Evolutionary conservation across 2,113 vertebrate genomes (phyloP), one percentile per base, ranked within the genome.

Genomic region (Thalassoma bifasciatum): DNA sequence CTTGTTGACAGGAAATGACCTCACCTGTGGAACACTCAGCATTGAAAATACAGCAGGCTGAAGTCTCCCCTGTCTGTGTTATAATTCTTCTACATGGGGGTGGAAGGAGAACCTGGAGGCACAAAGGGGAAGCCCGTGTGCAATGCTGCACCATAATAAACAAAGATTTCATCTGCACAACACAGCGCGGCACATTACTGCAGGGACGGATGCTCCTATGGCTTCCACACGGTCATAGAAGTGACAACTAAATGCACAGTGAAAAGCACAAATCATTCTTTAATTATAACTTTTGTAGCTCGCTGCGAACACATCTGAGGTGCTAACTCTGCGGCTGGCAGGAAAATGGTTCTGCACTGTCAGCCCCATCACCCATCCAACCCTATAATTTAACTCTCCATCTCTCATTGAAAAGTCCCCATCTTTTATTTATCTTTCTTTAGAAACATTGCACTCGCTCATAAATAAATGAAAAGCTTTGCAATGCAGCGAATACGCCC

Each of bases 211-310:
- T n/a, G n/a, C n/a, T n/a, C n/a, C n/a, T n/a, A n/a, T n/a, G n/a
- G n/a, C n/a, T n/a, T n/a, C n/a, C n/a, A 77, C 66, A 81, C 52
- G 36, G 40, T 77, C 59, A 52, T 42, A 49, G 17, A 77, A 44
- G 50, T 61, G 68, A 76, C 75, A 72, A 37, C 69, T 83, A n/a
- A 82, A 72, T 81, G 82, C 37, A 66, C 82, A 80, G 30, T 17
- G 52, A 68, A 63, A 59, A 38, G 52, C 64, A 91, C 87, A 90
- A 91, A 92, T 91, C 91, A 91, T 75, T 84, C 76, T 79, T 77
- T 83, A 90, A 89, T 91, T 86, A 88, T 66, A 87, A 75, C 66
- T 71, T 76, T 54, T 76, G 72, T 66, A 23, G 56, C 30, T 62
- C 42, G 13, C 37, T 61, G 16, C n/a, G 21, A 26, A 30, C 30